Conservation (phyloP, 2,888 invertebrate genomes). For the Anthrax anthrax region DNA sequence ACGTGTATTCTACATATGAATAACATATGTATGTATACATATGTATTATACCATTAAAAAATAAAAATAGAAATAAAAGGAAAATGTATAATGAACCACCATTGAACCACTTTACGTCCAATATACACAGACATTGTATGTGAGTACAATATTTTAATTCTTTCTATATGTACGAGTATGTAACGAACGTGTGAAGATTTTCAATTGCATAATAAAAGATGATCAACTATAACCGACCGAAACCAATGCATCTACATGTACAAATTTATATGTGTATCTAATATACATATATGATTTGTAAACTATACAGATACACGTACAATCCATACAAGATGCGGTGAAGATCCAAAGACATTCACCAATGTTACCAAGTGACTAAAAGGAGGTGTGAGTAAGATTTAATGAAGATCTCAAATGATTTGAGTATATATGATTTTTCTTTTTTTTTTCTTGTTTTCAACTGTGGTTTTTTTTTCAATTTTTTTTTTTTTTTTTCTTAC, state of each 20-base stretch:
- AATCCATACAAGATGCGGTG: too few relatives aligned
- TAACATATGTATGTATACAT: too few relatives aligned
- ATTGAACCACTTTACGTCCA: too few relatives aligned
- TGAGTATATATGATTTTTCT: slow-evolving; percentile 2
- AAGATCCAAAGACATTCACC: neutral
- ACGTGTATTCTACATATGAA: too few relatives aligned
- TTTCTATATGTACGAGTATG: neutral
- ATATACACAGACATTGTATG: too few relatives aligned
- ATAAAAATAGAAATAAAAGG: too few relatives aligned
- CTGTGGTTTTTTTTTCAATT: neutral
- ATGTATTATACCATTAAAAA: too few relatives aligned
- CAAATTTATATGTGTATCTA: too few relatives aligned
- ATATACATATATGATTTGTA: too few relatives aligned
- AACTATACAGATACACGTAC: too few relatives aligned
- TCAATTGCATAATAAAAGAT: slow-evolving; percentile 2
- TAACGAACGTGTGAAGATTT: slow-evolving; percentile 5
- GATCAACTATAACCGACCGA: neutral
- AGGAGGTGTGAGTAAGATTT: slow-evolving; percentile 8
- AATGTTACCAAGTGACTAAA: neutral
- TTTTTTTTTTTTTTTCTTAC: neutral
- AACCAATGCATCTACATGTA: neutral
- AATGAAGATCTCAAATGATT: slow-evolving; percentile 8
- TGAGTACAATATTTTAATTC: too few relatives aligned
- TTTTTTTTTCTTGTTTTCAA: neutral
- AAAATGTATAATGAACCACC: too few relatives aligned